A percentile compares a stretch with the other conserved stretches of the same genome.
These are phyloP conservation scores for Caenorhabditis japonica DNA, from an alignment of 2,888 invertebrate genomes.

Conservation along the genomic window DNA sequence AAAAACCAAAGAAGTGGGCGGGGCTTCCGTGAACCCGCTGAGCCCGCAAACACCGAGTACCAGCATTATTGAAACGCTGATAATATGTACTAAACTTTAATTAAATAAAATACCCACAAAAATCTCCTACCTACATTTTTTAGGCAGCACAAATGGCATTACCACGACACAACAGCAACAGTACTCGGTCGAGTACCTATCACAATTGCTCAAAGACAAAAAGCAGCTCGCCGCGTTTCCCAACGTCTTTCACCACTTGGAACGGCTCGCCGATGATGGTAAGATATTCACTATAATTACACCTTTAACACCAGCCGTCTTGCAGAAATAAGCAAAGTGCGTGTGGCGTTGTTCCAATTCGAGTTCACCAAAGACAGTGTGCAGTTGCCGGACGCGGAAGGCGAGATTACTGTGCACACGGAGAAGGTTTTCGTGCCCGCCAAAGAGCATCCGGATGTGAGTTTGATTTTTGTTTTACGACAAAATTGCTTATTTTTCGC, in stretches of 20 bases:
- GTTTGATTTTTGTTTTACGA: conserved; percentile 77
- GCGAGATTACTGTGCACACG: conserved; percentile 87
- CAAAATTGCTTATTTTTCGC: background rate
- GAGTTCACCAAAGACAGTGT: conserved; percentile 87
- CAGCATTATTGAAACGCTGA: too few species aligned
- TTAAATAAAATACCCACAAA: too few species aligned
- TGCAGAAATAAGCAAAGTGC: conserved; percentile 97
- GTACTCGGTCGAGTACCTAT: conserved; percentile 97
- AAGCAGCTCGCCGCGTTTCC: conserved; percentile 99
- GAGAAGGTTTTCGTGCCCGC: conserved; percentile 99
- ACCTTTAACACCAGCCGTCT: too few species aligned
- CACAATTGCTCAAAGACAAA: conserved; percentile 99
- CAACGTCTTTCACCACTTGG: conserved; percentile 98
- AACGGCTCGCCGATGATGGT: conserved; percentile 99
- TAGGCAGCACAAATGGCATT: conserved; percentile 49
- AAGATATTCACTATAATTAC: too few species aligned
- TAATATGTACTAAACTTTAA: too few species aligned
- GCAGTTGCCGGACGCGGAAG: conserved; percentile 73
- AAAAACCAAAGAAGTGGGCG: too few species aligned
- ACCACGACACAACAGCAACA: conserved; percentile 44
- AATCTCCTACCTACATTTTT: too few species aligned
- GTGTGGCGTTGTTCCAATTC: conserved; percentile 97
- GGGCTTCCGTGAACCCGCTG: too few species aligned
- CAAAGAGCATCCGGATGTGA: conserved; percentile 99
- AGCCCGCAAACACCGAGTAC: too few species aligned